Base-by-base conservation (phyloP, 1,140 invertebrate genomes). In the Dinoponera quadriceps region DNA sequence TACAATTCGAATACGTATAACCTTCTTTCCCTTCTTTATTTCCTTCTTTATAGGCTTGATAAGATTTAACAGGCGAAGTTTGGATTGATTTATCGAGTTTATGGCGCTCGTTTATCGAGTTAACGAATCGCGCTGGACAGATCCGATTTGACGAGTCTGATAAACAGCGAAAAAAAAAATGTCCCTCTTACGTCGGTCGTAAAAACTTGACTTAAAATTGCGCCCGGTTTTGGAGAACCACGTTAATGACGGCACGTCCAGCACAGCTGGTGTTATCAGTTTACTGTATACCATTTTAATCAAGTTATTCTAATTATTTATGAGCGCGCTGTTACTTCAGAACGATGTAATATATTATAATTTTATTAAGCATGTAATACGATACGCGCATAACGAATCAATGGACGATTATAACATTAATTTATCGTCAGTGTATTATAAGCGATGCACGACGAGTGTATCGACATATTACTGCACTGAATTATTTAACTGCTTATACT, bases 401-500 rank as follows among this genome's bases (percentile, higher is more conserved):
- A 77, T 33, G 44, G 25, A 63, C 60, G 73, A 77, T 77, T 77
- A 73, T 44, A 77, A 65, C 27, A 27, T 77, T 33, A 77, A 77
- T 77, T 77, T 65, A 75, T 51, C 73, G 59, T 55, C 27, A 22
- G 18, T 33, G 14, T 9, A 33, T 75, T 75, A 63, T 63, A n/a
- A 49, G n/a, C 57, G 59, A 62, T 49, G 54, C 27, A 7, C 73
- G 54, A 77, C 20, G 73, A 77, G 73, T 33, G 27, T 65, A 77
- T 77, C 33, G 73, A 25, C 44, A 65, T 44, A 77, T 65, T 77
- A 77, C 27, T 11, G 20, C 1, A 49, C 29, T 77, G 59, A 77
- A 77, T 77, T 65, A 77, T 77, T 77, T 65, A 77, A 51, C 20
- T 48, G 73, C 29, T 51, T 77, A 77, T 54, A 77, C 54, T 38